Evolutionary conservation across 2,113 vertebrate genomes (phyloP), one percentile per base, ranked within the genome.

Genomic region (Brachirus orientalis): DNA sequence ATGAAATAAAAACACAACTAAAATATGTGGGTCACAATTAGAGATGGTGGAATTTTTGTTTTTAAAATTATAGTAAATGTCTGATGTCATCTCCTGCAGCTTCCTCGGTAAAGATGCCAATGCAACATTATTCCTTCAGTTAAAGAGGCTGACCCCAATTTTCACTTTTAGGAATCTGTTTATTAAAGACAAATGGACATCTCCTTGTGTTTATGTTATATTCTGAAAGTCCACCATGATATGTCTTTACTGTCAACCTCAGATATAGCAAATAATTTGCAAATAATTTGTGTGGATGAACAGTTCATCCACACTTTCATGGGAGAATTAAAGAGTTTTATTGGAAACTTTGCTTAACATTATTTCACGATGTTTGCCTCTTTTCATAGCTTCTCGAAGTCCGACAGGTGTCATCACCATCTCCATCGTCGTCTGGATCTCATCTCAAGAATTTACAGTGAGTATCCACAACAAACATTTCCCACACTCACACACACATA

Each of bases 361-460:
- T 41, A 54, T 48, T 38, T 56, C 1, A 50, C 1, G 3, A 33
- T 37, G 19, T 8, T 28, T 50, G 33, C 68, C 16, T 62, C 51
- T 71, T 55, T 33, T 63, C 68, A 78, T 47, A 46, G 40, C 43
- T 65, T 73, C 51, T 9, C 2, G 17, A 40, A 77, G 35, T 46
- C 50, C 44, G 43, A 50, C 41, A n/a, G 45, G 52, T 60, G 78
- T 77, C 18, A 8, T n/a, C 69, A 28, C 28, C 44, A 28, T 38
- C n/a, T 35, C 10, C 40, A 33, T 43, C 40, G 12, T 5, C 10
- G 10, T 12, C 7, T n/a, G 50, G 17, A 48, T 33, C 9, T 48
- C 41, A 37, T 46, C 33, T 20, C 0, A 3, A 48, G 4, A 61
- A n/a, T 53, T 66, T 18, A 47, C 50, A 22, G 80, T 80, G 70